phyloP scores from a whole-genome alignment of 1,140 invertebrate genomes.

The Cataglyphis hispanica region DNA sequence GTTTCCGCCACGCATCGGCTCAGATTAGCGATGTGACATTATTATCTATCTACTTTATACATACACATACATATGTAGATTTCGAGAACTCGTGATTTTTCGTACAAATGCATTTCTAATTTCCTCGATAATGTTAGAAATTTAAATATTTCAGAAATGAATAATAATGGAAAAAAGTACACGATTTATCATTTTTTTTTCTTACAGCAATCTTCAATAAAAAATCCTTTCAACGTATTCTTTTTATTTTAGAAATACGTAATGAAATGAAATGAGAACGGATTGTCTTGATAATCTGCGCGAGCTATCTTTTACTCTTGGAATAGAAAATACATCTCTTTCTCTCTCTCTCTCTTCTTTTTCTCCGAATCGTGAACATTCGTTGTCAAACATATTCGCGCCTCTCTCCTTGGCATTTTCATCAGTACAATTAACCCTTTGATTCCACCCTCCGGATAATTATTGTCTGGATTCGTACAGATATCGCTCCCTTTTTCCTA shows the following conservation, averaged over 20 bases:
- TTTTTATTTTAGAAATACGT: not conserved
- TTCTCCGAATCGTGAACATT: not conserved
- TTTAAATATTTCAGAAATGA: not conserved
- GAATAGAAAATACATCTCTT: not conserved
- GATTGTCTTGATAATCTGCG: conserved; percentile 16
- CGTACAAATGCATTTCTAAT: no score
- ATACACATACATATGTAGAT: not conserved
- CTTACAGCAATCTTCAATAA: not conserved
- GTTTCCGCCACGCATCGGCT: not conserved
- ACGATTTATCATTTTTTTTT: not conserved
- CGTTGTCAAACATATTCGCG: conserved; percentile 39
- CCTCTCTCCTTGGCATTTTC: conserved; percentile 65
- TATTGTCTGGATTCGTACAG: conserved; percentile 70
- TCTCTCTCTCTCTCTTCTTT: not conserved
- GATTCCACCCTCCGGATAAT: conserved; percentile 62
- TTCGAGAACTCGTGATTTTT: not conserved
- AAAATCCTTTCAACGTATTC: not conserved
- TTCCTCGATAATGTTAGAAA: not conserved
- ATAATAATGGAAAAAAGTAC: not conserved
- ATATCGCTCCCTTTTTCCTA: conserved; percentile 57
- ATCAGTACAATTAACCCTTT: conserved; percentile 65
- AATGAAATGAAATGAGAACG: not conserved
- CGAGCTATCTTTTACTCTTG: conserved; percentile 17
- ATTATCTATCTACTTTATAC: not conserved
- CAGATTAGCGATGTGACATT: conserved; percentile 10